A percentile compares a stretch with the other conserved stretches of the same genome.
Evolutionary conservation across 2,113 vertebrate species (phyloP).

Genomic region (Oriolus oriolus): DNA sequence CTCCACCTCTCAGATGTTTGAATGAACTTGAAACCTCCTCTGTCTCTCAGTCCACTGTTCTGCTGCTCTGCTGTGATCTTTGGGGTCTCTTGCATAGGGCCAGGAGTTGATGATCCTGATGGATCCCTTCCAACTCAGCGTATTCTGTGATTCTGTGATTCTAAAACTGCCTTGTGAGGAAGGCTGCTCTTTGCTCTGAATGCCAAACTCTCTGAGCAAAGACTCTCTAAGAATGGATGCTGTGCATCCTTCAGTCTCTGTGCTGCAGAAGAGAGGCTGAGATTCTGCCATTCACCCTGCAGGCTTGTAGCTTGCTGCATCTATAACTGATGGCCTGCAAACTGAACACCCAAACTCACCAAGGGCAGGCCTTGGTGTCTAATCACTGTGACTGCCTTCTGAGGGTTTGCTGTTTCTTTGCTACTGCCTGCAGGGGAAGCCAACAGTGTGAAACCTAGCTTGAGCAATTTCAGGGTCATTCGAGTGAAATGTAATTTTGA

Average conservation of each 20-base stretch:
- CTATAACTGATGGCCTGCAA: not conserved
- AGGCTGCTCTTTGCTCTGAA: not conserved
- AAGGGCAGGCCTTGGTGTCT: not conserved
- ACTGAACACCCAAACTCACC: not conserved
- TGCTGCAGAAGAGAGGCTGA: not conserved
- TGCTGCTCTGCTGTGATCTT: not conserved
- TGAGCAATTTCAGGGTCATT: slow-evolving; percentile 14
- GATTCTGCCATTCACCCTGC: not conserved
- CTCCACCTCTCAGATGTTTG: not conserved
- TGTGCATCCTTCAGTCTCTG: not conserved
- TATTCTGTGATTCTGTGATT: not conserved
- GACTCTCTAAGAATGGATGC: not conserved
- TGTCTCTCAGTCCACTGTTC: not conserved
- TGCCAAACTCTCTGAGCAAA: not conserved
- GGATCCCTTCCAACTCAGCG: not conserved
- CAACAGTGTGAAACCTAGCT: not conserved
- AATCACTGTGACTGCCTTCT: not conserved
- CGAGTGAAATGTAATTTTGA: not conserved
- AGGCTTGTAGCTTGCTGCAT: not conserved
- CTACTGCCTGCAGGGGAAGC: not conserved
- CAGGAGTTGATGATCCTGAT: not conserved
- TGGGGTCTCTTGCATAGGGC: not conserved
- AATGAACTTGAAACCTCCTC: not conserved
- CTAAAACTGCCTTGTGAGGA: not conserved
- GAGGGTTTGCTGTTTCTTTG: not conserved